Percentiles rank a stretch among this genome's conserved stretches.
These are phyloP conservation scores for Coccyzus lansbergi DNA, from an alignment of 2,797 vertebrate species.

Conservation along the genomic window DNA sequence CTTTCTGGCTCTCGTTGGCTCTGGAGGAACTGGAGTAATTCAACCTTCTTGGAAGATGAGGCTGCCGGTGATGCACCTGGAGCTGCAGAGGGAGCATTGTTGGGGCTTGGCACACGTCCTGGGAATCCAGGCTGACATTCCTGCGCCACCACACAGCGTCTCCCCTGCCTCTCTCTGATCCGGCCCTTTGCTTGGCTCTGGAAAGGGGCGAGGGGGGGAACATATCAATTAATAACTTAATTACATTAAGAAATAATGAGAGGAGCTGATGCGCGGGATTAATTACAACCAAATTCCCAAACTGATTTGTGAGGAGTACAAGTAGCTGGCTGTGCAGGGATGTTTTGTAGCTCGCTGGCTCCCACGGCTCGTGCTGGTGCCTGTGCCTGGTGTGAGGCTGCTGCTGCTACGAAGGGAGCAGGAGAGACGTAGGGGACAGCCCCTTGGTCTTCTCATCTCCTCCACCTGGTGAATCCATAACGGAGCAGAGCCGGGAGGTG, in stretches of 20 bases:
- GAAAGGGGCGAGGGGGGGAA: accelerated
- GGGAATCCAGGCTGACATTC: accelerated
- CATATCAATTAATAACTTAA: slow-evolving; percentile 35
- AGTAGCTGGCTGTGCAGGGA: neutral
- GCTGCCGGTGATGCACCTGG: neutral
- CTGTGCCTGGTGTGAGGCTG: neutral
- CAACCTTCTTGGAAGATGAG: neutral
- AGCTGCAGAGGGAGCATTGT: neutral
- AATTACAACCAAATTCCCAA: slow-evolving; percentile 66
- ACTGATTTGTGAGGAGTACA: slow-evolving; percentile 24
- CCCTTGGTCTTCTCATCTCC: neutral
- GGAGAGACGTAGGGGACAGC: neutral
- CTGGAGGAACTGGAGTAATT: neutral
- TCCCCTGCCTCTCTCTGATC: neutral
- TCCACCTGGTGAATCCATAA: neutral
- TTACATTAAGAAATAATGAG: slow-evolving; percentile 62
- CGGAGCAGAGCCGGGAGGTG: neutral
- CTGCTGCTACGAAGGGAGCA: neutral
- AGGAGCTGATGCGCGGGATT: slow-evolving; percentile 17
- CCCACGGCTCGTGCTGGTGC: neutral
- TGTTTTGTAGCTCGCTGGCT: neutral
- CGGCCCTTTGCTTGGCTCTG: neutral
- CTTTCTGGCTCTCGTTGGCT: neutral
- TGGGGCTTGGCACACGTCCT: neutral
- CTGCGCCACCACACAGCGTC: accelerated